Evolutionary conservation across 2,888 invertebrate genomes (phyloP).

Genomic region (Cactoblastis cactorum): DNA sequence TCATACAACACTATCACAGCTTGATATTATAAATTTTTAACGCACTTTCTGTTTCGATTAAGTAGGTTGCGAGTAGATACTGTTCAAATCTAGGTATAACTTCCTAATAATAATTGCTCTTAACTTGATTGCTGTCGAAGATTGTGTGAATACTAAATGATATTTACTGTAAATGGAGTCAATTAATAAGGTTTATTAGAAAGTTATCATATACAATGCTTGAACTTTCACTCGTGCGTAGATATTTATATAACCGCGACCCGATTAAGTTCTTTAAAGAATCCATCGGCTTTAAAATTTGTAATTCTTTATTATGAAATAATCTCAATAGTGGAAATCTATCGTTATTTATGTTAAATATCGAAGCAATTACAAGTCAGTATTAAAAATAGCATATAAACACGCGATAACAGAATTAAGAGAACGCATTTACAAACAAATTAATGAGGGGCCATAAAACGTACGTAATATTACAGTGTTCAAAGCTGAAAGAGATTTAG

Average conservation of each 20-base stretch:
- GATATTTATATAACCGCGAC: constrained; percentile 11
- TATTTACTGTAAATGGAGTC: background rate
- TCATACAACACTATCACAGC: background rate
- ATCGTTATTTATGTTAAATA: background rate
- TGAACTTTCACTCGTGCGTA: constrained; percentile 18
- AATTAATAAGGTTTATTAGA: constrained; percentile 19
- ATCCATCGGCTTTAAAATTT: background rate
- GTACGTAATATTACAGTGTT: background rate
- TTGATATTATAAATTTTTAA: background rate
- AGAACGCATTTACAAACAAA: background rate
- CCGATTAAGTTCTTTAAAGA: constrained; percentile 3
- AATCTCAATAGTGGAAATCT: background rate
- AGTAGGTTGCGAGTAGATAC: background rate
- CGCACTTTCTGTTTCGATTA: constrained; percentile 11
- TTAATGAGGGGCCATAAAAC: background rate
- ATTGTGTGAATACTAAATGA: background rate
- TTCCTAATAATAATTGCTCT: background rate
- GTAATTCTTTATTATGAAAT: background rate
- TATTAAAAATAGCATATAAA: background rate
- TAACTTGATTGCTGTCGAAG: background rate
- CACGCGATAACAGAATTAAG: constrained; percentile 1
- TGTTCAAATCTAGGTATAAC: background rate
- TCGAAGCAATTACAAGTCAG: background rate
- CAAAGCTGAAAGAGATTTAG: background rate
- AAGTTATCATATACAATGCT: constrained; percentile 17